phyloP scores from a whole-genome alignment of 2,797 vertebrate species.

The Takifugu rubripes region DNA sequence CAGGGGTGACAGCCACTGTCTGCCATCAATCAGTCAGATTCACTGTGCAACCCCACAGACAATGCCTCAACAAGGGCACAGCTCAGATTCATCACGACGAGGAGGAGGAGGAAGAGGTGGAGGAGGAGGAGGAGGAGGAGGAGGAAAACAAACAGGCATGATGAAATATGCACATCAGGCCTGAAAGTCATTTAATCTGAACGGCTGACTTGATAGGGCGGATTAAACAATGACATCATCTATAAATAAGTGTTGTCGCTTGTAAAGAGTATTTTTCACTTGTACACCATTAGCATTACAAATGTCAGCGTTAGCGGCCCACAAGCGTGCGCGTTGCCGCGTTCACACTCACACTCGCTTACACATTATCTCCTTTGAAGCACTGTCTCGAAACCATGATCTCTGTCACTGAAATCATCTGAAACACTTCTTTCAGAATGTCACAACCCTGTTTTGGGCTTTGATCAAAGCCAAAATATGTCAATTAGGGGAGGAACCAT shows the following conservation, averaged over 20 bases:
- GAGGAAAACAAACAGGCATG: conserved; percentile 53
- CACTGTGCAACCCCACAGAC: conserved; percentile 61
- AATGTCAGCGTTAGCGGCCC: conserved; percentile 7
- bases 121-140: not conserved
- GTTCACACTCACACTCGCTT: conserved; percentile 30
- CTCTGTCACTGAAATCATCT: conserved; percentile 76
- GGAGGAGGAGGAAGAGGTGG: conserved; percentile 14
- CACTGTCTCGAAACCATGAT: conserved; percentile 65
- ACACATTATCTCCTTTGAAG: conserved; percentile 64
- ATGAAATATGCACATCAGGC: conserved; percentile 65
- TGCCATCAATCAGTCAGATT: conserved; percentile 74
- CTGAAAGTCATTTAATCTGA: conserved; percentile 62
- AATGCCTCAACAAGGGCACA: conserved; percentile 69
- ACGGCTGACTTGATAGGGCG: conserved; percentile 13
- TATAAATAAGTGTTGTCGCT: conserved; percentile 10
- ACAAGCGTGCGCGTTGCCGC: not conserved
- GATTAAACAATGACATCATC: conserved; percentile 1
- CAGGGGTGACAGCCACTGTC: conserved; percentile 70
- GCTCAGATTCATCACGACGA: conserved; percentile 71
- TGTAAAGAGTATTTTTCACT: conserved; percentile 10
- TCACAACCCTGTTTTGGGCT: conserved; percentile 70
- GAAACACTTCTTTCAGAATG: conserved; percentile 74
- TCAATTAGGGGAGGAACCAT: conserved; percentile 75
- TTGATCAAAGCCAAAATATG: conserved; percentile 80
- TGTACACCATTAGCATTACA: conserved; percentile 18